Base-by-base conservation (phyloP, 2,113 vertebrate species). In the Xiphophorus hellerii region DNA sequence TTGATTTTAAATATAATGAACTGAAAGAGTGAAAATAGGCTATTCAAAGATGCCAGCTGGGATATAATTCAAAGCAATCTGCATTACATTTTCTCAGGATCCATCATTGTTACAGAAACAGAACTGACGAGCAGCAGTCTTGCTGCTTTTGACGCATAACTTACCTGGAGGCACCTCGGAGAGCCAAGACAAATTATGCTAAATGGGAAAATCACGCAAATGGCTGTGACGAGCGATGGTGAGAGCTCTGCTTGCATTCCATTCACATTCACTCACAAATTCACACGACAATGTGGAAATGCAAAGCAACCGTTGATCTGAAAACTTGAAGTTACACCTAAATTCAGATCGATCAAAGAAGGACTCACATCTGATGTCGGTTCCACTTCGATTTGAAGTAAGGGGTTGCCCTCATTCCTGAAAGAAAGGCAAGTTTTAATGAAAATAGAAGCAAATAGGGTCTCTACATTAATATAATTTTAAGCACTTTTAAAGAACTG, bases 331-430 rank as follows among this genome's bases (percentile, higher is more conserved):
- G 6, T 29, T 22, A n/a, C 15, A 37, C 51, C 10, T 20, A 25
- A 3, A n/a, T 4, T 35, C 22, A 71, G 62, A 70, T 33, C 22
- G 31, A 39, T 37, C 14, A 35, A 69, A 17, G 1, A 71, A 30
- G 7, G 31, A 93, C 97, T 97, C 91, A 99, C 98, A 89, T 99
- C 98, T 0, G 97, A 98, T 64, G 96, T 98, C 62, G 97, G 96
- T 88, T 98, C 97, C 80, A 99, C 97, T 95, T 98, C 98, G 92
- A 99, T 99, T 92, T 99, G 97, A 93, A 99, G 98, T 88, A 99
- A 93, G 76, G 97, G 97, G 83, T 97, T 98, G 87, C 95, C 96
- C 93, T 97, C 96, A 85, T 95, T 95, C 92, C 97, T 98, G 86
- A 82, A 89, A 85, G 28, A 82, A 79, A 63, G 71, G 79, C 12